phyloP scores from a whole-genome alignment of 1,140 invertebrate genomes.

The Diuraphis noxia region DNA sequence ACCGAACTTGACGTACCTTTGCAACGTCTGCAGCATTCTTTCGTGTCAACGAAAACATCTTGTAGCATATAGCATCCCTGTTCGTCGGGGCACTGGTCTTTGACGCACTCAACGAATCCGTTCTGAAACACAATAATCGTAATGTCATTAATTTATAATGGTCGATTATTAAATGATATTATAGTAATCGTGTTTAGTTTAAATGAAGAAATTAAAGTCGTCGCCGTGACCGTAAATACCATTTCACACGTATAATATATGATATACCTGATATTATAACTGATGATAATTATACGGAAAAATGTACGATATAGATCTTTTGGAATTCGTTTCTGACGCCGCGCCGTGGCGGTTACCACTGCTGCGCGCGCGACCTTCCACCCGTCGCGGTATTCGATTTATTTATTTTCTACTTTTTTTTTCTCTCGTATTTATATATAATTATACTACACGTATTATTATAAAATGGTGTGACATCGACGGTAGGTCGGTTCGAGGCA shows the following conservation, averaged over 20 bases:
- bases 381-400: neutral
- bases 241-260: neutral
- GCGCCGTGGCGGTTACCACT: constrained; percentile 37
- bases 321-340: constrained; percentile 48
- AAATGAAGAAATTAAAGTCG: constrained; percentile 16
- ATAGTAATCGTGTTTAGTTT: neutral
- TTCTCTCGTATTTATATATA: neutral
- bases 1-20: constrained; percentile 65
- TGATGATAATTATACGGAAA: neutral
- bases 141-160: neutral
- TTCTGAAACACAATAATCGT: constrained; percentile 65
- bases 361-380: constrained; percentile 3
- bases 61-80: constrained; percentile 72
- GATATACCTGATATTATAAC: neutral
- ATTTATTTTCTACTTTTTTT: constrained; percentile 20
- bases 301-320: constrained; percentile 10
- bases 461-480: neutral
- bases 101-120: constrained; percentile 72
- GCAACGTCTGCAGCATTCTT: constrained; percentile 70
- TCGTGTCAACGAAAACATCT: constrained; percentile 63
- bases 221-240: neutral
- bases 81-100: constrained; percentile 68
- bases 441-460: neutral
- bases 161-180: neutral
- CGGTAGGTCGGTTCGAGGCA: neutral